phyloP scores from a whole-genome alignment of 2,888 invertebrate species.

The Chironomus riparius region DNA sequence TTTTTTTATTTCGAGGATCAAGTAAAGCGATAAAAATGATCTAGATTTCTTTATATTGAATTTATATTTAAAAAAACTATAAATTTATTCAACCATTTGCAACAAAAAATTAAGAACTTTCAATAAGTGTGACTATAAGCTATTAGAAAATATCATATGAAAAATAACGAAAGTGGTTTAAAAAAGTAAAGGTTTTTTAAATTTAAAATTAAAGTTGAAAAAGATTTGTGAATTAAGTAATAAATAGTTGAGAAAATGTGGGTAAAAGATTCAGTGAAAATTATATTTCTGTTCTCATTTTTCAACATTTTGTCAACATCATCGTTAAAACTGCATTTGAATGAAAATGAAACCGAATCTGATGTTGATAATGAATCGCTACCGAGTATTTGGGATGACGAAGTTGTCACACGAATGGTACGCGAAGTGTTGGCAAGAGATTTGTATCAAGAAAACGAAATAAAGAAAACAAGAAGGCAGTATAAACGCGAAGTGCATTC shows the following conservation, averaged over 20 bases:
- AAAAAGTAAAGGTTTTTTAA: too few relatives aligned
- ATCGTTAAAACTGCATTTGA: background rate
- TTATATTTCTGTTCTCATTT: slow-evolving; percentile 8
- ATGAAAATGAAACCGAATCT: background rate
- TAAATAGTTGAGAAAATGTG: slow-evolving; percentile 8
- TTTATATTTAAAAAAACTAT: too few relatives aligned
- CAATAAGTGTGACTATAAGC: too few relatives aligned
- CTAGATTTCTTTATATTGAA: too few relatives aligned
- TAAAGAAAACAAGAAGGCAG: background rate
- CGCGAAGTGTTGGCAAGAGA: slow-evolving; percentile 7
- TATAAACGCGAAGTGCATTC: slow-evolving; percentile 11
- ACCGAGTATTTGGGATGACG: slow-evolving; percentile 19
- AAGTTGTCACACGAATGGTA: slow-evolving; percentile 14
- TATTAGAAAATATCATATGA: too few relatives aligned
- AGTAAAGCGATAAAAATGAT: background rate
- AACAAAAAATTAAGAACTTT: too few relatives aligned
- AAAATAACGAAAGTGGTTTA: too few relatives aligned
- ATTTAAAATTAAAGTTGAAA: too few relatives aligned
- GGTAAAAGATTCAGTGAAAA: slow-evolving; percentile 15
- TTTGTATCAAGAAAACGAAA: background rate
- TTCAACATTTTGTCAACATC: background rate
- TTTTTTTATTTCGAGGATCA: too few relatives aligned
- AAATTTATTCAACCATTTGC: too few relatives aligned
- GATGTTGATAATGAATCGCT: background rate
- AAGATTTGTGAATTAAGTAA: background rate